A percentile compares a stretch with the other conserved stretches of the same genome.
Conservation (phyloP, 2,797 vertebrate species). For the Trematomus bernacchii region DNA sequence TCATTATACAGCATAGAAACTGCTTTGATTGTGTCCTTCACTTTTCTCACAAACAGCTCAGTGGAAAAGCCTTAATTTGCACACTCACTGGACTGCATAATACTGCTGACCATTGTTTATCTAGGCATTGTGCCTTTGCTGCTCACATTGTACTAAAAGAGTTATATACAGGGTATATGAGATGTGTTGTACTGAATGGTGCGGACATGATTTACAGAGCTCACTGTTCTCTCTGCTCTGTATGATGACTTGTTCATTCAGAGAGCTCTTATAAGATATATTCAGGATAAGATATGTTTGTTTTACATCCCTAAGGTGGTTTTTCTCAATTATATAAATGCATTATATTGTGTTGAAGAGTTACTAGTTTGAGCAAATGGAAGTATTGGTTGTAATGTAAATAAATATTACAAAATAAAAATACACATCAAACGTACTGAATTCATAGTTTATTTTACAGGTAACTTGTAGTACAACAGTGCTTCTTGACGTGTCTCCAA, state of each 20-base stretch:
- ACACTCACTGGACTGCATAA: conserved; percentile 19
- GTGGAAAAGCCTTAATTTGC: conserved; percentile 17
- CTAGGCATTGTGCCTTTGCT: conserved; percentile 23
- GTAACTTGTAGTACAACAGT: neutral
- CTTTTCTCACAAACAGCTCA: conserved; percentile 43
- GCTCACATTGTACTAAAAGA: conserved; percentile 26
- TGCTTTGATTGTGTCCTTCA: conserved; percentile 36
- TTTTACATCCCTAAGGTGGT: conserved; percentile 10
- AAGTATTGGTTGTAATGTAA: neutral
- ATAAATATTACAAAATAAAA: neutral
- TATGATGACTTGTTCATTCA: conserved; percentile 4
- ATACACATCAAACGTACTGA: neutral
- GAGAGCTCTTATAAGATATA: conserved; percentile 1
- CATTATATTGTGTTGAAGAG: neutral
- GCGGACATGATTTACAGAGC: conserved; percentile 28
- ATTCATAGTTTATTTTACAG: neutral
- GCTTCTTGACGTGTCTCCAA: neutral
- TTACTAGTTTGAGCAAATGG: neutral
- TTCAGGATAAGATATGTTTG: conserved; percentile 10
- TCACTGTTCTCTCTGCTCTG: conserved; percentile 17
- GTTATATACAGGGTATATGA: conserved; percentile 25
- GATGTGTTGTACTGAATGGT: conserved; percentile 5
- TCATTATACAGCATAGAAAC: conserved; percentile 47
- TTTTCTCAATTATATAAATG: neutral
- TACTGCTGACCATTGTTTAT: conserved; percentile 58